Base-by-base conservation (phyloP, 2,797 vertebrate species). In the Sandelia bainsii region DNA sequence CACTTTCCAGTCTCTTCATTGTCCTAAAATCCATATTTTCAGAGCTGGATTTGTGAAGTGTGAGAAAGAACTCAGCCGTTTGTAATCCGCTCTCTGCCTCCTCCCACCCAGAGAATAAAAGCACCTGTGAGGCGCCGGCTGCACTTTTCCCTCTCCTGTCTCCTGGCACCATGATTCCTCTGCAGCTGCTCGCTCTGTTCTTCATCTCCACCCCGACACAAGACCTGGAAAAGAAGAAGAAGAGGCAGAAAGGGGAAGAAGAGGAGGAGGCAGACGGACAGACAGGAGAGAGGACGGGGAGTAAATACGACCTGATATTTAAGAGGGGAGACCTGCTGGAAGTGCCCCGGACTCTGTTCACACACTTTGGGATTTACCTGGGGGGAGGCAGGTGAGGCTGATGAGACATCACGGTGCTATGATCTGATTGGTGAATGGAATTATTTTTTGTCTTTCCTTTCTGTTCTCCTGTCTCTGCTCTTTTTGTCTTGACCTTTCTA, bases 291-390 rank as follows among this genome's bases (percentile, higher is more conserved):
- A 16, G 1, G 29, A 11, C 0, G 4, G 5, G 48, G 2, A 62
- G 51, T 45, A 87, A 83, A 45, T 76, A 89, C 5, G 94, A 96
- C 25, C 51, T 77, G 54, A 71, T 84, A 34, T 95, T 96, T 48
- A 93, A 89, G 69, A 93, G 96, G 16, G 97, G 97, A 0, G 97
- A 98, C 70, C 93, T 98, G 63, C 89, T 99, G 84, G 96, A 97
- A 77, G 97, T 98, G 25, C 93, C 96, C 6, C 90, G 97, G 61
- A 96, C 96, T 0, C 94, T 98, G 32, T 96, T 98, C 78, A 94
- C 95, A 3, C 97, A 98, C 85, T 98, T 97, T 50, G 97, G 97
- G 72, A 98, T 98, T 76, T 98, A 98, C 79, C 91, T 98, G 83
- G 97, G 97, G 0, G 91, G 95, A 67, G 95, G 95, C 80, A 93